Conservation (phyloP, 2,888 invertebrate species). For the Dichetophora obliterata region DNA sequence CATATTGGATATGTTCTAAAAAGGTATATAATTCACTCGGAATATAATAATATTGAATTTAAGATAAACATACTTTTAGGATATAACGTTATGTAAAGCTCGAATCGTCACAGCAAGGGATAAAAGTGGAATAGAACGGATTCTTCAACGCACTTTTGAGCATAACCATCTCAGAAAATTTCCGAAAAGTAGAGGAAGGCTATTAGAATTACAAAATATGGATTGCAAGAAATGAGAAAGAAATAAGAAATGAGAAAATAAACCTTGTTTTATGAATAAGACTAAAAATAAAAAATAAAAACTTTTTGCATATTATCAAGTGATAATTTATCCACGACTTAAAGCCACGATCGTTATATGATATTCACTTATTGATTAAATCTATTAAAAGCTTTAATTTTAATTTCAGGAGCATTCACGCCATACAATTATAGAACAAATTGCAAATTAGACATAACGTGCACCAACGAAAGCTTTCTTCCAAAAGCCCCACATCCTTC, state of each 20-base stretch:
- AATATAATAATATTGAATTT: background rate
- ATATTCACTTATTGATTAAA: background rate
- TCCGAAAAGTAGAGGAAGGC: slow-evolving; percentile 37
- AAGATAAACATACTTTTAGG: slow-evolving; percentile 52
- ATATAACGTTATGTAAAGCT: slow-evolving; percentile 65
- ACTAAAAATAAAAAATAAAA: too few relatives aligned
- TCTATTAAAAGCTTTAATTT: slow-evolving; percentile 4
- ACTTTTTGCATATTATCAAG: too few relatives aligned
- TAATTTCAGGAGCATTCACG: slow-evolving; percentile 47
- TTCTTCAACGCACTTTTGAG: slow-evolving; percentile 62
- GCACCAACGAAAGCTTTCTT: slow-evolving; percentile 48
- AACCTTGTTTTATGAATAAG: too few relatives aligned
- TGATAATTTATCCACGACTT: too few relatives aligned
- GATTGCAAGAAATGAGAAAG: background rate
- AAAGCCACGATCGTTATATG: too few relatives aligned
- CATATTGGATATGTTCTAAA: slow-evolving; percentile 69
- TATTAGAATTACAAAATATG: background rate
- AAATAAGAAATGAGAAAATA: background rate
- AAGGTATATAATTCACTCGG: slow-evolving; percentile 56
- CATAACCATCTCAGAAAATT: slow-evolving; percentile 64
- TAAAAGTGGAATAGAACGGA: slow-evolving; percentile 57
- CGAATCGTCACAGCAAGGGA: slow-evolving; percentile 65
- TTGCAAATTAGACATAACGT: slow-evolving; percentile 47
- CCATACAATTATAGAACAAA: slow-evolving; percentile 50
- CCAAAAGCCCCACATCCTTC: background rate